Conservation (phyloP, 1,140 invertebrate genomes). For the Lepidostoma basale region DNA sequence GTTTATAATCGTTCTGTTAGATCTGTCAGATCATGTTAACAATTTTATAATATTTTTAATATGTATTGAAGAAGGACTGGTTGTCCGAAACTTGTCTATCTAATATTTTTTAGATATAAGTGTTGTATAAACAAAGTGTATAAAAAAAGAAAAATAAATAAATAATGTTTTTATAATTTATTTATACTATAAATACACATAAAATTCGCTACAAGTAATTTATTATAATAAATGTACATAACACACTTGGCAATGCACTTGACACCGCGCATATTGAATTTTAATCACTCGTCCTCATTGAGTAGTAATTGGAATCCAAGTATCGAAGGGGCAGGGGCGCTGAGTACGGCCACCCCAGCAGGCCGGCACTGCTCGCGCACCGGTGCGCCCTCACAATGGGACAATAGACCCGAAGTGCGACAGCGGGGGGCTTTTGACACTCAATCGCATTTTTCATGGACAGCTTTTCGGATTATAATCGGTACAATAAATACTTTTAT, state of each 20-base stretch:
- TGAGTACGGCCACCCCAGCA: constrained; percentile 34
- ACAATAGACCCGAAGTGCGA: background rate
- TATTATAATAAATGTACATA: background rate
- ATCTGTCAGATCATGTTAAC: too few species aligned
- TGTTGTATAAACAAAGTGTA: too few species aligned
- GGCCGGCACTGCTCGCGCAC: background rate
- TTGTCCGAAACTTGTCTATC: too few species aligned
- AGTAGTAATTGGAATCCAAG: constrained; percentile 36
- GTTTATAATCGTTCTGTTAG: too few species aligned
- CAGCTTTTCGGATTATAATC: constrained; percentile 18
- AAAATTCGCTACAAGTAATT: background rate
- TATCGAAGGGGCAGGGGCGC: constrained; percentile 5
- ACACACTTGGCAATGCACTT: background rate
- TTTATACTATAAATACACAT: too few species aligned
- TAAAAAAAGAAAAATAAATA: too few species aligned
- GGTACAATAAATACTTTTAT: too few species aligned
- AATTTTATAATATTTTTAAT: too few species aligned
- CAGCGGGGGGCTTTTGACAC: constrained; percentile 18
- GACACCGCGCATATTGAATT: constrained; percentile 34
- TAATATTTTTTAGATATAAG: too few species aligned
- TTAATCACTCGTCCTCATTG: constrained; percentile 20
- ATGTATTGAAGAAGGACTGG: too few species aligned
- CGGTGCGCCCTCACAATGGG: background rate
- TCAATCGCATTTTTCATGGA: constrained; percentile 16
- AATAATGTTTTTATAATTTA: too few species aligned